Evolutionary conservation across 1,140 invertebrate species (phyloP).

Genomic region (Bombus sibiricus): DNA sequence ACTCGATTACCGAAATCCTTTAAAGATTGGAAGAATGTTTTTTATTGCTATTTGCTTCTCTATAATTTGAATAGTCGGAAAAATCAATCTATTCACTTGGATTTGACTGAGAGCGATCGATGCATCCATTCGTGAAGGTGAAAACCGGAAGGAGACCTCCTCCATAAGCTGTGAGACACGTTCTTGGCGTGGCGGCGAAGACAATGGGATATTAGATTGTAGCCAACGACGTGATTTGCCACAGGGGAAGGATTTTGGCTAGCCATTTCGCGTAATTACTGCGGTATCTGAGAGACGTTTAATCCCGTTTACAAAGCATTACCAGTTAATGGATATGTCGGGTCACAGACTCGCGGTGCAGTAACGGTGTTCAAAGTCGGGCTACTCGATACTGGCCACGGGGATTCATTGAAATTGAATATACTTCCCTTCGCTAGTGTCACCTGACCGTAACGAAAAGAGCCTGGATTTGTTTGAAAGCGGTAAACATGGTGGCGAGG

Average conservation of each 20-base stretch:
- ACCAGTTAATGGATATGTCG: constrained; percentile 65
- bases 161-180: not conserved
- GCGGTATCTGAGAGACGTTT: constrained; percentile 53
- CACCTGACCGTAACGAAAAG: not conserved
- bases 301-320: constrained; percentile 68
- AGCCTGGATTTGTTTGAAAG: not conserved
- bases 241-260: constrained; percentile 51
- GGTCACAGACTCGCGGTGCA: constrained; percentile 22
- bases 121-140: not conserved
- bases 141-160: not conserved
- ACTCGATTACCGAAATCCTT: not conserved
- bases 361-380: constrained; percentile 25
- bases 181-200: constrained; percentile 24
- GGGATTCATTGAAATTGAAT: constrained; percentile 45
- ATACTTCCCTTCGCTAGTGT: not conserved
- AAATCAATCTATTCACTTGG: not conserved
- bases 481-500: constrained; percentile 8
- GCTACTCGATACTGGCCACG: not conserved
- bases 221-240: constrained; percentile 55
- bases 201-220: constrained; percentile 43
- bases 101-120: not conserved
- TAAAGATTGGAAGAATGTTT: not conserved
- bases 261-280: constrained; percentile 66
- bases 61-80: too few species aligned
- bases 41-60: not conserved